These are phyloP conservation scores for Pavo muticus DNA, from an alignment of 2,113 vertebrate species.

Conservation along the genomic window DNA sequence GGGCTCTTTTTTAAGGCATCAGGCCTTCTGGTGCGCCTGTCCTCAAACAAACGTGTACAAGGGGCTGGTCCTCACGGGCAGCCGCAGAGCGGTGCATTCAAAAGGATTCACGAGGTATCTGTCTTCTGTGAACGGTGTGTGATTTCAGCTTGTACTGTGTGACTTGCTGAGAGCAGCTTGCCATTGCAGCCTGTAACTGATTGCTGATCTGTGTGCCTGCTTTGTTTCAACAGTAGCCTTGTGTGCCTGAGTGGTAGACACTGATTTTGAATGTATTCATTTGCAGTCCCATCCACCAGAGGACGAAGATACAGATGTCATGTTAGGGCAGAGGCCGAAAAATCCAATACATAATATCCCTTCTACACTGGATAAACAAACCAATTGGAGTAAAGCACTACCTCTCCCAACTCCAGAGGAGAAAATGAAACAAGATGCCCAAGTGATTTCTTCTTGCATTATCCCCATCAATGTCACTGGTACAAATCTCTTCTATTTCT, in stretches of 20 bases:
- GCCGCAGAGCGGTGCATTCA: neutral
- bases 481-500: constrained; percentile 80
- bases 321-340: constrained; percentile 93
- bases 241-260: constrained; percentile 36
- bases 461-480: constrained; percentile 99
- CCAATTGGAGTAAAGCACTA: constrained; percentile 96
- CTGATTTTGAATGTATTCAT: constrained; percentile 76
- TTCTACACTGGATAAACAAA: constrained; percentile 98
- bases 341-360: constrained; percentile 94
- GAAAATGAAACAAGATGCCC: constrained; percentile 95
- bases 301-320: constrained; percentile 90
- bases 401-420: constrained; percentile 97
- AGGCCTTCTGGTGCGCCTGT: neutral
- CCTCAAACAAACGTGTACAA: neutral
- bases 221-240: constrained; percentile 58
- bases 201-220: constrained; percentile 60
- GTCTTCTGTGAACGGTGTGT: neutral
- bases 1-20: neutral
- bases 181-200: constrained; percentile 43
- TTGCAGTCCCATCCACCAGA: constrained; percentile 88
- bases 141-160: neutral
- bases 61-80: neutral
- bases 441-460: constrained; percentile 94
- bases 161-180: neutral
- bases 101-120: neutral